A percentile compares a stretch with the other conserved stretches of the same genome.
Conservation (phyloP, 2,888 invertebrate species). For the Ennomos erosarius region DNA sequence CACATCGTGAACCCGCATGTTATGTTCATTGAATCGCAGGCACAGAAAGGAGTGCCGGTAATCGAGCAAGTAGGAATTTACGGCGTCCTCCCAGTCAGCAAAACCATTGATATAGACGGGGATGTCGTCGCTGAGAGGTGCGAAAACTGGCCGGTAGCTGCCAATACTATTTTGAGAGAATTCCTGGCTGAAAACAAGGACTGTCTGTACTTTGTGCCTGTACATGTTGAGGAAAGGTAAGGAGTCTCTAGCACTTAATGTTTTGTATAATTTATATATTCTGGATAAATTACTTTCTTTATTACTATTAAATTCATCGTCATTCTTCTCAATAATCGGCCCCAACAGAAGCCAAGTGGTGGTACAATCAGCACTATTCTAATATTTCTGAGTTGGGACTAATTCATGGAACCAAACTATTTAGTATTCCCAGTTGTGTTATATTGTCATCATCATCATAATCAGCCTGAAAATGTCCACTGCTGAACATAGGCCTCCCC, state of each 20-base stretch:
- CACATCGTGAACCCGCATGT: slow-evolving; percentile 24
- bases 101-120: slow-evolving; percentile 24
- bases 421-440: no score
- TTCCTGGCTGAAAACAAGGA: slow-evolving; percentile 16
- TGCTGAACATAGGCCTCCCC: no score
- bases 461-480: no score
- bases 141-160: slow-evolving; percentile 17
- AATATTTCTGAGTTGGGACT: no score
- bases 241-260: neutral
- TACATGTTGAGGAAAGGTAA: slow-evolving; percentile 19
- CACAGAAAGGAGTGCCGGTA: neutral
- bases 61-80: slow-evolving; percentile 25
- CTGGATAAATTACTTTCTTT: no score
- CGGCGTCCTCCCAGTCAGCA: slow-evolving; percentile 18
- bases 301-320: no score
- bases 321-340: no score
- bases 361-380: no score
- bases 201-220: slow-evolving; percentile 10
- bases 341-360: no score
- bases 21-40: slow-evolving; percentile 17
- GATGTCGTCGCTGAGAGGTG: slow-evolving; percentile 8
- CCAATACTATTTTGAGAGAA: slow-evolving; percentile 7
- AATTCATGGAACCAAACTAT: no score
- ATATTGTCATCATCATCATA: no score
- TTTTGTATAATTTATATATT: no score